Evolutionary conservation across 2,113 vertebrate genomes (phyloP).

Genomic region (Ciconia maguari): DNA sequence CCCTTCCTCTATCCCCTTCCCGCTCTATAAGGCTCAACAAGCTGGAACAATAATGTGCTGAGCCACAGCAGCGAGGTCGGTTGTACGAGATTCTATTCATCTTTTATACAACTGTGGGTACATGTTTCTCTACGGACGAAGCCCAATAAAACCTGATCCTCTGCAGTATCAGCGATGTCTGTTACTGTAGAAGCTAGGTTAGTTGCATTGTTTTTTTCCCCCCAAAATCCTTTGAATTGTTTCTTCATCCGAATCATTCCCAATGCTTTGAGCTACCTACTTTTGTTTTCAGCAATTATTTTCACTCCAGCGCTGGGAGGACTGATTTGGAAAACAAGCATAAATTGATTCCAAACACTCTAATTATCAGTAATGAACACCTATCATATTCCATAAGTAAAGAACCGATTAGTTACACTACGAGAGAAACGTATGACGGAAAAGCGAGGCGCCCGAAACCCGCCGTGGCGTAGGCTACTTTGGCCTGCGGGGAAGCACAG

Average conservation of each 20-base stretch:
- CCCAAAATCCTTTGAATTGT: neutral
- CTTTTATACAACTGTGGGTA: neutral
- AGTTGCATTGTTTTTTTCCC: neutral
- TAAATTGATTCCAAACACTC: slow-evolving; percentile 61
- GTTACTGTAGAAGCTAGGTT: neutral
- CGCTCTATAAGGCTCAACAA: slow-evolving; percentile 16
- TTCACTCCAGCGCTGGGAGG: slow-evolving; percentile 41
- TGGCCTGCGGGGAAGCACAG: neutral
- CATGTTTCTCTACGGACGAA: neutral
- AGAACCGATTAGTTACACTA: slow-evolving; percentile 18
- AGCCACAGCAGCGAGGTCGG: neutral
- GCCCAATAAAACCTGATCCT: neutral
- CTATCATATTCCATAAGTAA: slow-evolving; percentile 42
- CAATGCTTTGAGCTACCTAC: neutral
- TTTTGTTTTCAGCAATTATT: slow-evolving; percentile 61
- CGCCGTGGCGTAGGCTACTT: rapidly evolving
- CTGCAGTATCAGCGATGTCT: neutral
- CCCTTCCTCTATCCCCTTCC: slow-evolving; percentile 5
- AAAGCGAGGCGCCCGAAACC: neutral
- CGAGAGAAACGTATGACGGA: neutral
- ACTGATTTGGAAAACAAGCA: slow-evolving; percentile 59
- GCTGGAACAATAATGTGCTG: slow-evolving; percentile 34
- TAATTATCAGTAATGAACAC: slow-evolving; percentile 68
- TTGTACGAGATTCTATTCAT: slow-evolving; percentile 15
- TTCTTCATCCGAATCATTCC: neutral